These are phyloP conservation scores for Drosophila pallidifrons DNA, from an alignment of 1,140 invertebrate species.

Conservation along the genomic window DNA sequence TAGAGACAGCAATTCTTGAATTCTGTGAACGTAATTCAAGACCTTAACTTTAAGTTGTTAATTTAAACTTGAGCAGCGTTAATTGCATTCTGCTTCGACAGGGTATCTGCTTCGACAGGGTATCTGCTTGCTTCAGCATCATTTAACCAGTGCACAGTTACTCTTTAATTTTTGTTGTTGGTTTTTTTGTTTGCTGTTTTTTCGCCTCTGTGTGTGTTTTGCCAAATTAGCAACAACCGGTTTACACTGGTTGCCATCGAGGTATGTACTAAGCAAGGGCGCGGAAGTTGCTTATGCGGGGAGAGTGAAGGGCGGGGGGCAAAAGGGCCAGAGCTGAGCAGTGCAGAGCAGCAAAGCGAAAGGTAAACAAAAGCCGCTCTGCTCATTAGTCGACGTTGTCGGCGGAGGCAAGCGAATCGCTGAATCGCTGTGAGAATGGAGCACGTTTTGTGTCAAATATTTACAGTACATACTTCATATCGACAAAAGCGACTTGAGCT, in stretches of 20 bases:
- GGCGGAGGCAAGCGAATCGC: constrained; percentile 2
- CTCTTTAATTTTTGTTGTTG: not conserved
- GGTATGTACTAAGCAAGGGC: constrained; percentile 25
- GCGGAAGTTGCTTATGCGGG: not conserved
- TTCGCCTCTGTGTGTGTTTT: constrained; percentile 56
- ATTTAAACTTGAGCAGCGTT: too few species aligned
- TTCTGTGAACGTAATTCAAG: too few species aligned
- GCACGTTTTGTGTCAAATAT: constrained; percentile 27
- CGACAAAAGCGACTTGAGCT: not conserved
- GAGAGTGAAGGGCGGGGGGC: not conserved
- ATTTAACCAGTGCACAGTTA: not conserved
- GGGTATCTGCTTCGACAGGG: not conserved
- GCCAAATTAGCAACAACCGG: constrained; percentile 77
- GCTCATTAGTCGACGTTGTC: constrained; percentile 67
- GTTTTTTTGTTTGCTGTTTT: constrained; percentile 19
- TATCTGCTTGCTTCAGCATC: not conserved
- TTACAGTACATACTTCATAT: constrained; percentile 33
- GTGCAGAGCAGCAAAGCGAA: constrained; percentile 32
- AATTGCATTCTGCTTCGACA: not conserved
- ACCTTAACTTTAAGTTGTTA: too few species aligned
- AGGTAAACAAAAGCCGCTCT: constrained; percentile 71
- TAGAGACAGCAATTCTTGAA: too few species aligned
- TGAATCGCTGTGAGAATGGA: constrained; percentile 28
- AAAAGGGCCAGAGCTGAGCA: not conserved
- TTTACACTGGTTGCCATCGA: constrained; percentile 59